Evolutionary conservation across 2,888 invertebrate species (phyloP), one percentile per base, ranked within the genome.

Genomic region (Xestia c-nigrum): DNA sequence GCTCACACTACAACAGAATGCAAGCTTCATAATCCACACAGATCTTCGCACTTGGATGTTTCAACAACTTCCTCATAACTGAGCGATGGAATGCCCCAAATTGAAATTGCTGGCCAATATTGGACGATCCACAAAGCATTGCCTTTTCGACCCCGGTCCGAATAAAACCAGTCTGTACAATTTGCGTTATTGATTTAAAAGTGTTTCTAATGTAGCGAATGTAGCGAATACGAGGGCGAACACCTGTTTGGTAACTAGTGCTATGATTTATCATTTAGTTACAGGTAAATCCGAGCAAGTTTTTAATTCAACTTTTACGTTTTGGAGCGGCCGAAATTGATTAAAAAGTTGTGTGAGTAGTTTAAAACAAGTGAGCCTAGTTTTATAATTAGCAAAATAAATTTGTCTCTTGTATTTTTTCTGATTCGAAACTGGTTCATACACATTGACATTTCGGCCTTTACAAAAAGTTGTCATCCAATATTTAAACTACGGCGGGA

Each of bases 51-150:
- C 78, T 79, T 87, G 78, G 52, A 72, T 78, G 81, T 85, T 84
- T 84, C 87, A 84, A 87, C 87, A 87, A 87, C 82, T 81, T 81
- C 81, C 78, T 69, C 85, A 87, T 87, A 83, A 77, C 82, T 52
- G 47, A 59, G 43, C 67, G 61, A 63, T 81, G 84, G 87, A 88
- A 90, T 85, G 86, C 84, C 76, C 87, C 87, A 87, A 91, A 92
- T 91, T 88, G 90, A 89, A 91, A 89, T 87, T 81, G 87, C 80
- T 77, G 77, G 84, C 83, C 86, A 78, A 90, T 92, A 93, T 93
- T 91, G 90, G 89, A 83, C 84, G 88, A 89, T 89, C 90, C 91
- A 89, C 89, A 91, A 91, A 91, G 88, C 85, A 43, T 76, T 81
- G 77, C 78, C 87, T 84, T 89, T 91, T 90, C 83, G 84, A 78